phyloP scores from a whole-genome alignment of 2,888 invertebrate species.

The Philonicus albiceps region DNA sequence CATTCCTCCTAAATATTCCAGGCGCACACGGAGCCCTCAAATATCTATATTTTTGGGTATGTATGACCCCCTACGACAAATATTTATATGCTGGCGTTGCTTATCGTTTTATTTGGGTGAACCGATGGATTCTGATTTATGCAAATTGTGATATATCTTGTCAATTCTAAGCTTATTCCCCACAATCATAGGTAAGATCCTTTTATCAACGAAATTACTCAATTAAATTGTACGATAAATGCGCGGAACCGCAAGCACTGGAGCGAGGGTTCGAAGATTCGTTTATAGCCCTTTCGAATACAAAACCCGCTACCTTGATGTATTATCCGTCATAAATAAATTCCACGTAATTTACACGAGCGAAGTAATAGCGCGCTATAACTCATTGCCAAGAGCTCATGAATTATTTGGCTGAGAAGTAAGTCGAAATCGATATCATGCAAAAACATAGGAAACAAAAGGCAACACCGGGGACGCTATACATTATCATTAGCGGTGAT shows the following conservation, averaged over 20 bases:
- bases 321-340: constrained; percentile 19
- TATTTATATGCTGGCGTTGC: background rate
- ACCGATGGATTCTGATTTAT: constrained; percentile 12
- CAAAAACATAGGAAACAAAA: background rate
- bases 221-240: constrained; percentile 12
- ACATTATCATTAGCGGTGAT: constrained; percentile 10
- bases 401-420: background rate
- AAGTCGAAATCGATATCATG: constrained; percentile 5
- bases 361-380: background rate
- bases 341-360: background rate
- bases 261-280: background rate
- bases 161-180: background rate
- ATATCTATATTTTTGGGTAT: background rate
- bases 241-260: background rate
- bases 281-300: background rate
- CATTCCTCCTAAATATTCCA: background rate
- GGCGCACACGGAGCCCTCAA: background rate
- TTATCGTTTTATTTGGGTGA: background rate
- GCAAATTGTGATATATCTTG: constrained; percentile 17
- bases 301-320: background rate
- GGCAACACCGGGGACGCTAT: background rate
- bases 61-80: background rate
- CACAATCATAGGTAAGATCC: background rate
- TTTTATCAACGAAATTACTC: constrained; percentile 10
- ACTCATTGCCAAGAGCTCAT: constrained; percentile 13